Percentiles rank a stretch among this genome's conserved stretches.
Evolutionary conservation across 2,888 invertebrate genomes (phyloP).

Genomic region (Aelia acuminata): DNA sequence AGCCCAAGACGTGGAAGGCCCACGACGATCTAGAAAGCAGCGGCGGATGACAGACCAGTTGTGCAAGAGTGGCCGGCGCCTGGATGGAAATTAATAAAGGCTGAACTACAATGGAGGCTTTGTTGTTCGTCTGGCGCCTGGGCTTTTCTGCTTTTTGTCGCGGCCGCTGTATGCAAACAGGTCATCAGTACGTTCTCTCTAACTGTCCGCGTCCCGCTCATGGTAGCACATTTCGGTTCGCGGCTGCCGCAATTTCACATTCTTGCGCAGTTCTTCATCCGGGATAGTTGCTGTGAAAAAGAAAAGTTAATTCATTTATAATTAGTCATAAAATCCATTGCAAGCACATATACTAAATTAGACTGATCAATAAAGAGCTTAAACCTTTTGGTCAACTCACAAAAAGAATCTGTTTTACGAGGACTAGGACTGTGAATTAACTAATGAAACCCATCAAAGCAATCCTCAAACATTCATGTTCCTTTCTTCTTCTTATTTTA

Average conservation of each 20-base stretch:
- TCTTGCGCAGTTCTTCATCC: background rate
- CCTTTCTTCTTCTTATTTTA: too few species aligned
- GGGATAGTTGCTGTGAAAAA: too few species aligned
- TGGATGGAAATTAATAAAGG: conserved; percentile 48
- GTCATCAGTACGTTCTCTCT: conserved; percentile 10
- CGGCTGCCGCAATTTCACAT: background rate
- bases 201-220: background rate
- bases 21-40: conserved; percentile 39
- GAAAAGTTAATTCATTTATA: too few species aligned
- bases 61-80: conserved; percentile 44
- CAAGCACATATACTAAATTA: too few species aligned
- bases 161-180: conserved; percentile 45
- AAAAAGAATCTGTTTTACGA: too few species aligned
- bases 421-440: too few species aligned
- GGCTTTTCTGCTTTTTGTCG: conserved; percentile 42
- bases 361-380: too few species aligned
- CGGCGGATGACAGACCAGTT: conserved; percentile 33
- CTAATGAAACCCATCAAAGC: too few species aligned
- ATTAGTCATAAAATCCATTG: too few species aligned
- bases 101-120: conserved; percentile 22
- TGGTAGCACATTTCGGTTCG: background rate
- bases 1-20: conserved; percentile 22
- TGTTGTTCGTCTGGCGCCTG: conserved; percentile 47
- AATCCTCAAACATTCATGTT: too few species aligned
- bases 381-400: too few species aligned